phyloP scores from a whole-genome alignment of 1,140 invertebrate genomes.

The Batillaria attramentaria region DNA sequence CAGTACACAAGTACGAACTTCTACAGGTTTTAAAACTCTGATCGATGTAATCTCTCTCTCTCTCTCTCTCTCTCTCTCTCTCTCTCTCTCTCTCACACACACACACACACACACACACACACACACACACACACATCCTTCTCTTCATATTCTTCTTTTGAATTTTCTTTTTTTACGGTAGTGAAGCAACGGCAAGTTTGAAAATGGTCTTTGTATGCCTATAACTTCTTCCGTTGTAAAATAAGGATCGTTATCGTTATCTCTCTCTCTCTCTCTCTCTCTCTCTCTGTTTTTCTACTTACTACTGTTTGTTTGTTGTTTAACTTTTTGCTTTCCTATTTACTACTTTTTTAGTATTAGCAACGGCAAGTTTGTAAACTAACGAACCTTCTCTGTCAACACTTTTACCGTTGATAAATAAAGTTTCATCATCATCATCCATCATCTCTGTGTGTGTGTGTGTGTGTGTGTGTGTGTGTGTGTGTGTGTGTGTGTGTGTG shows the following conservation, averaged over 20 bases:
- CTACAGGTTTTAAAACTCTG: not conserved
- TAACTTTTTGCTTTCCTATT: too few species aligned
- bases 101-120: conserved; percentile 16
- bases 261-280: conserved; percentile 16
- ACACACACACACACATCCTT: not conserved
- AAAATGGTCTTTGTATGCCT: too few species aligned
- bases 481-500: too few species aligned
- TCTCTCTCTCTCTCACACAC: not conserved
- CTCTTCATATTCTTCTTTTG: not conserved
- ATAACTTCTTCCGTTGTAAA: too few species aligned
- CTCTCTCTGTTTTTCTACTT: not conserved
- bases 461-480: too few species aligned
- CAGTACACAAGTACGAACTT: not conserved
- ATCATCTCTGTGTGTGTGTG: too few species aligned
- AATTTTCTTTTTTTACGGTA: not conserved
- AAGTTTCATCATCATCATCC: too few species aligned
- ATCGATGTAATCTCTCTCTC: not conserved
- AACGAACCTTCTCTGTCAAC: too few species aligned
- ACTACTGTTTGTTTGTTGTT: not conserved
- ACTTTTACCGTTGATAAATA: too few species aligned
- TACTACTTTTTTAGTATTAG: too few species aligned
- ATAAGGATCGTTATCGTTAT: not conserved
- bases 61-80: not conserved
- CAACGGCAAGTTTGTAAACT: too few species aligned
- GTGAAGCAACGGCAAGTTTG: too few species aligned